Conservation (phyloP, 2,888 invertebrate genomes). For the Sphaeridia pumilis region DNA sequence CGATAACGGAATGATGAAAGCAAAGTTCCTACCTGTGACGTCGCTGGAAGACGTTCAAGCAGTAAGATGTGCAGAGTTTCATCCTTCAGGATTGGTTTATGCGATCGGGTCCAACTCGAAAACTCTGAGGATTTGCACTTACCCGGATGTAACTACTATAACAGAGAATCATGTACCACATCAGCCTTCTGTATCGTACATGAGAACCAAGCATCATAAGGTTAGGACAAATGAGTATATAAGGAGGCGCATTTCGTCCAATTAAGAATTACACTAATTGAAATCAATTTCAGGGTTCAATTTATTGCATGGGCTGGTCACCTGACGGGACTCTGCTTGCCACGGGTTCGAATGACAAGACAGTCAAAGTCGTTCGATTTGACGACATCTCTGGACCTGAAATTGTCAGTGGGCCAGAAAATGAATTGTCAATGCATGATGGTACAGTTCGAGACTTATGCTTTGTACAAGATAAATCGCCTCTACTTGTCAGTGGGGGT, state of each 20-base stretch:
- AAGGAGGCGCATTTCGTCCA: not conserved
- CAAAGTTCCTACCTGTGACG: slow-evolving; percentile 70
- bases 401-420: slow-evolving; percentile 48
- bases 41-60: slow-evolving; percentile 91
- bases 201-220: slow-evolving; percentile 93
- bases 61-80: slow-evolving; percentile 92
- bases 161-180: slow-evolving; percentile 59
- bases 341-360: slow-evolving; percentile 98
- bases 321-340: slow-evolving; percentile 91
- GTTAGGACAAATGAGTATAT: slow-evolving; percentile 8
- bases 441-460: slow-evolving; percentile 94
- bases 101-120: slow-evolving; percentile 98
- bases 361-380: slow-evolving; percentile 89
- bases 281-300: slow-evolving; percentile 55
- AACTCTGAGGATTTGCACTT: slow-evolving; percentile 87
- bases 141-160: slow-evolving; percentile 76
- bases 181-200: slow-evolving; percentile 84
- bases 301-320: slow-evolving; percentile 96
- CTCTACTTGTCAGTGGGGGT: slow-evolving; percentile 87
- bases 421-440: slow-evolving; percentile 95
- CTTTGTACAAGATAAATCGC: slow-evolving; percentile 90
- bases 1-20: slow-evolving; percentile 11
- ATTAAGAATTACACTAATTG: not conserved
- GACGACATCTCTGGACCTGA: slow-evolving; percentile 74
- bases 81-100: slow-evolving; percentile 87